These are phyloP conservation scores for Drosophila pallidifrons DNA, from an alignment of 1,140 invertebrate genomes.

Conservation along the genomic window DNA sequence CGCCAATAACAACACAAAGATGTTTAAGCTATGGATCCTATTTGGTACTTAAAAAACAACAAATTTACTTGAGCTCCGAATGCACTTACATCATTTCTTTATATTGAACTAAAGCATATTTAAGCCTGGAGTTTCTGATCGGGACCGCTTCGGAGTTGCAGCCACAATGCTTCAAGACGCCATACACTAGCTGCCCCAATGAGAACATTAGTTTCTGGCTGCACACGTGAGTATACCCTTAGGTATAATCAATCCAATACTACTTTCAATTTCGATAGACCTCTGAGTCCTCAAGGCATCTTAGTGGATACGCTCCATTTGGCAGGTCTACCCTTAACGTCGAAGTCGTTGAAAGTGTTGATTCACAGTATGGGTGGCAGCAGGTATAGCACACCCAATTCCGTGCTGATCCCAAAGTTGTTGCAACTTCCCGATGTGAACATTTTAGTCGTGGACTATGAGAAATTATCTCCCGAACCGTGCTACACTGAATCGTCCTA, in stretches of 20 bases:
- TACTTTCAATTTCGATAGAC: neutral
- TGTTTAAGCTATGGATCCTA: constrained; percentile 6
- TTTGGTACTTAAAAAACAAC: constrained; percentile 1
- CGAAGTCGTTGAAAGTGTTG: constrained; percentile 25
- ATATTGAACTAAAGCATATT: neutral
- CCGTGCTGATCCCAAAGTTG: constrained; percentile 6
- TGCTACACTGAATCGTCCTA: constrained; percentile 31
- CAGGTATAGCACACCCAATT: constrained; percentile 13
- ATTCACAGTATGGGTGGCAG: constrained; percentile 33
- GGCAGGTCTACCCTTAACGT: too few species aligned
- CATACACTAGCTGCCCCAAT: constrained; percentile 32
- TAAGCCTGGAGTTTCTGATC: neutral
- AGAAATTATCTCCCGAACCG: constrained; percentile 20
- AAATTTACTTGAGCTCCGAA: neutral
- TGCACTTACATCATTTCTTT: neutral
- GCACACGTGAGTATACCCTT: constrained; percentile 29
- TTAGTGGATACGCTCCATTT: neutral
- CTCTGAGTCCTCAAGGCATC: too few species aligned
- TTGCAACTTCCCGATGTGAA: neutral
- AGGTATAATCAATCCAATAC: neutral
- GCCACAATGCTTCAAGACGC: constrained; percentile 21
- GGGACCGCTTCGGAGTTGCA: neutral
- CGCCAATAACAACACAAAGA: neutral
- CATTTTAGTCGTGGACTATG: constrained; percentile 34
- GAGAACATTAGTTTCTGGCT: constrained; percentile 43